Base-by-base conservation (phyloP, 2,888 invertebrate genomes). In the Cephus runcator region DNA sequence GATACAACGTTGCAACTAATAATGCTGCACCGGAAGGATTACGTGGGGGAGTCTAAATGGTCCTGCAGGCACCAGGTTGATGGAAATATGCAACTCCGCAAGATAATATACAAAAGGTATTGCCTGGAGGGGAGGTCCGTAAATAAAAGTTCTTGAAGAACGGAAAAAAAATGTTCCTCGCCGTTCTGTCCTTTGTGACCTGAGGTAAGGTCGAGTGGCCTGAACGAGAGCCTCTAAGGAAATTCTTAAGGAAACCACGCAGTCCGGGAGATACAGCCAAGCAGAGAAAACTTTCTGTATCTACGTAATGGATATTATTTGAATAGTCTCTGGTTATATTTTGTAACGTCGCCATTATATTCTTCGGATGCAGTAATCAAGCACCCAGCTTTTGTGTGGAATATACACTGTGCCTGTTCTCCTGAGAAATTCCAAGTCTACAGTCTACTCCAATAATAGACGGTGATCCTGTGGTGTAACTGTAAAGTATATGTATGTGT, bases 1-100 rank as follows among this genome's bases (percentile, higher is more conserved):
- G n/a, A n/a, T 36, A 36, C 33, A 77, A 80, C 56, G 31, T 73
- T 81, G 75, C 69, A 73, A 76, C 78, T 81, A 81, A 81, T 80
- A 80, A 80, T 35, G 75, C 69, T 69, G 75, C 56, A 68, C 40
- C 36, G 35, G 9, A 11, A n/a, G 69, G 69, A 31, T 35, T 75
- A 74, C 34, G 78, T 35, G 69, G 23, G 69, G 68, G 35, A 34
- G 40, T 69, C 78, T 56, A 56, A 76, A 81, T 56, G 40, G 23
- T 40, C 23, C 40, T 40, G 40, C 23, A 23, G 40, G 40, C 40
- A 23, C 9, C 40, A 56, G 40, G 23, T 4, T 56, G 40, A 56
- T 56, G 23, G 40, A 56, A 56, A 56, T 56, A 56, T 56, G 40
- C 40, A 9, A 56, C 40, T 56, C 40, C 23, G 40, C 40, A 56